Base-by-base conservation (phyloP, 2,797 vertebrate species). In the Adelosebastes latens region DNA sequence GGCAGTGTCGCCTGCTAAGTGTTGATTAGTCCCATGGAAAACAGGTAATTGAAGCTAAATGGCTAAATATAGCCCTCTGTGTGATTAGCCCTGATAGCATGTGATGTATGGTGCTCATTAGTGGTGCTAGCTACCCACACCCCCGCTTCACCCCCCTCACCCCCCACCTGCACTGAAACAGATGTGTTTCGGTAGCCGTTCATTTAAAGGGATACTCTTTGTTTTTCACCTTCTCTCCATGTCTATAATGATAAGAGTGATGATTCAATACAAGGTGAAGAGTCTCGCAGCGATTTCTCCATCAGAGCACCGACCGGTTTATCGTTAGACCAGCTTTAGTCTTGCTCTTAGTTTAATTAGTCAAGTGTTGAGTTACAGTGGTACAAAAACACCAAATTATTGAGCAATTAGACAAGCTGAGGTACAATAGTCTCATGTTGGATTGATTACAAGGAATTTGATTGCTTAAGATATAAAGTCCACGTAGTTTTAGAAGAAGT, bases 81-180 rank as follows among this genome's bases (percentile, higher is more conserved):
- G 91, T 89, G 88, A 91, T 92, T 90, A 91, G 81, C 77, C 39
- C 73, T 82, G 90, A 93, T 91, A 82, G 86, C 77, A 74, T 59
- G 83, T 94, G 92, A 94, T 92, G 77, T 82, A 92, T 94, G 85
- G 72, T 7, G 64, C 90, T 94, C 88, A 90, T 94, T 94, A 94
- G 85, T 32, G 67, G 70, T 36, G 70, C 72, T 68, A 79, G 59
- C 72, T 69, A 84, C 79, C 76, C 60, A 14, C 39, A 16, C 39
- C 14, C 39, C 39, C 14, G 13, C 39, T 16, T 42, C 14, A 9
- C 18, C n/a, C 18, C 61, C 3, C 42, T 4, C 2, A 1, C 77
- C 24, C 53, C 4, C 49, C 64, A 52, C 65, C 25, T 46, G 65
- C 59, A 56, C 36, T 61, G 60, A 34, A 62, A 67, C 12, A 11